Conservation (phyloP, 2,888 invertebrate genomes). For the Hedya salicella region DNA sequence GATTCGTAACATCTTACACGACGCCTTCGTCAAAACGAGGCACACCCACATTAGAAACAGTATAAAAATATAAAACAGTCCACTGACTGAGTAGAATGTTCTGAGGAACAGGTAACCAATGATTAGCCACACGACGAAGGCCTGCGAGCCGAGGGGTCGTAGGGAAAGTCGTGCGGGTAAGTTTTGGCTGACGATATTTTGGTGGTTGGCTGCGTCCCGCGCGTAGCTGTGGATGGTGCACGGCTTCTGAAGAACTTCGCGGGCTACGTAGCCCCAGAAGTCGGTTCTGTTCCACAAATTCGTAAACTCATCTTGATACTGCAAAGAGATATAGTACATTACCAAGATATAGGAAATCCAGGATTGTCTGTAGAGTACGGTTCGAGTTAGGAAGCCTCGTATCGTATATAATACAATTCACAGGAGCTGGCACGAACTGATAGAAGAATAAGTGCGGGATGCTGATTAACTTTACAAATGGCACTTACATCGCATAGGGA, state of each 20-base stretch:
- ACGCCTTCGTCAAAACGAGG: conserved; percentile 80
- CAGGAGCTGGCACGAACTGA: too few species aligned
- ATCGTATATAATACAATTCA: too few species aligned
- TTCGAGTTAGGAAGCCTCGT: too few species aligned
- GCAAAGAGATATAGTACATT: conserved; percentile 58
- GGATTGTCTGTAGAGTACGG: not conserved
- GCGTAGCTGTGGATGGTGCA: conserved; percentile 86
- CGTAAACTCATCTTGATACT: conserved; percentile 89
- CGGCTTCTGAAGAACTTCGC: conserved; percentile 87
- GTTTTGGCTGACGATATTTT: conserved; percentile 81
- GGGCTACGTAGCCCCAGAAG: conserved; percentile 86
- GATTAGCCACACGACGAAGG: conserved; percentile 82
- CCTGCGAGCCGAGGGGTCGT: conserved; percentile 87
- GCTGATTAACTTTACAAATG: too few species aligned
- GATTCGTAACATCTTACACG: conserved; percentile 65
- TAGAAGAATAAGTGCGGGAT: too few species aligned
- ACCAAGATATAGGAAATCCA: not conserved
- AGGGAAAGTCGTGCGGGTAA: conserved; percentile 89
- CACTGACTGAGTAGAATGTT: conserved; percentile 78
- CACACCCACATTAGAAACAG: conserved; percentile 75
- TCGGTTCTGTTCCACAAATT: conserved; percentile 87
- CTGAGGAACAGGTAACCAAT: conserved; percentile 82
- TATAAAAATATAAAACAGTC: conserved; percentile 77
- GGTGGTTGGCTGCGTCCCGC: conserved; percentile 84
- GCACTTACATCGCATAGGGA: too few species aligned